Evolutionary conservation across 2,888 invertebrate genomes (phyloP).

Genomic region (Lissocephala sabroskyi): DNA sequence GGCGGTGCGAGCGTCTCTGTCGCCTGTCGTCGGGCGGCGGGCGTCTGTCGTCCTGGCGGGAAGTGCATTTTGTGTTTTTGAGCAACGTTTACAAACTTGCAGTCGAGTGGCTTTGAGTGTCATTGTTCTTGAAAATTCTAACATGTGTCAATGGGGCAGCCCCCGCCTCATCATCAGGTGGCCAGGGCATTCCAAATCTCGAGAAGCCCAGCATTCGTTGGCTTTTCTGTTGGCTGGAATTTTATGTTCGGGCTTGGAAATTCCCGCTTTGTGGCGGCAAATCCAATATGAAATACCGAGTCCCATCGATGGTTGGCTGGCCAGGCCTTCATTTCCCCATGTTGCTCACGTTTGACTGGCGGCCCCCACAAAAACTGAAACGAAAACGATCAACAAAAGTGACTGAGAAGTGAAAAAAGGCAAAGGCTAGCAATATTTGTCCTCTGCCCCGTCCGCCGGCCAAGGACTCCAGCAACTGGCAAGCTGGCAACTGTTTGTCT

Average conservation of each 20-base stretch:
- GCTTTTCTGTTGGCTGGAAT: too few relatives aligned
- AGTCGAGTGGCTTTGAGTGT: constrained; percentile 56
- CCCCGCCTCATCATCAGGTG: too few relatives aligned
- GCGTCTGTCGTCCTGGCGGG: constrained; percentile 38
- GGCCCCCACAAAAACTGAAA: constrained; percentile 27
- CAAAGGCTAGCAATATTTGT: constrained; percentile 55
- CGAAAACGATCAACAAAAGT: constrained; percentile 16
- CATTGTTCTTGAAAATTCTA: constrained; percentile 54
- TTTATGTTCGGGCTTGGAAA: background rate
- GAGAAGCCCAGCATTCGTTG: too few relatives aligned
- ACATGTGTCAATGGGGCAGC: constrained; percentile 12
- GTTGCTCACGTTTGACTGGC: too few relatives aligned
- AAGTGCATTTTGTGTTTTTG: constrained; percentile 58
- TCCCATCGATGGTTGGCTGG: too few relatives aligned
- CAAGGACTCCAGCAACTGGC: constrained; percentile 66
- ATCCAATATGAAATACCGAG: constrained; percentile 21
- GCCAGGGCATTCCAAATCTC: too few relatives aligned
- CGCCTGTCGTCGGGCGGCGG: too few relatives aligned
- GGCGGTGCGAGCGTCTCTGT: too few relatives aligned
- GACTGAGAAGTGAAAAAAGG: constrained; percentile 6
- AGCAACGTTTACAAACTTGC: constrained; percentile 63
- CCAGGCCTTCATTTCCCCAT: too few relatives aligned
- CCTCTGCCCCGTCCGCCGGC: constrained; percentile 31
- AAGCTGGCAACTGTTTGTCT: constrained; percentile 63
- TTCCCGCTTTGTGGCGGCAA: too few relatives aligned